These are phyloP conservation scores for Taxidea taxus DNA, from an alignment of 2,113 vertebrate species.

Conservation along the genomic window DNA sequence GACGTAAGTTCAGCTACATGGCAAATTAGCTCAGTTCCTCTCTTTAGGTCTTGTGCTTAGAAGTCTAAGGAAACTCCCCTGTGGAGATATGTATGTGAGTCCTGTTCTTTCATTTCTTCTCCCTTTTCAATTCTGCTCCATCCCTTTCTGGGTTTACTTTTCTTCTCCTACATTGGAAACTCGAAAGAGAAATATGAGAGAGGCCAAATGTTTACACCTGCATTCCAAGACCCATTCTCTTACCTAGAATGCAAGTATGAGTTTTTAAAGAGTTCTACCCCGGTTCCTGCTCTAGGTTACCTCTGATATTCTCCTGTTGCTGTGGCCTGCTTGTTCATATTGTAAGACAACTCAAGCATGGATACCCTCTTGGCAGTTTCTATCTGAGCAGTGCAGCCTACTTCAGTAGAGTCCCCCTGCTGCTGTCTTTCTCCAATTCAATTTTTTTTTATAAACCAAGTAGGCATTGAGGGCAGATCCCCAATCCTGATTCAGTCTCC, in stretches of 20 bases:
- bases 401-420: accelerated
- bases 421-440: neutral
- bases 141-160: neutral
- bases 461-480: neutral
- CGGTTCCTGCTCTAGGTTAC: neutral
- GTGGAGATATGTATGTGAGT: neutral
- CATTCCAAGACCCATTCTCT: neutral
- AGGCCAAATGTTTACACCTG: neutral
- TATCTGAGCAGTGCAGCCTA: neutral
- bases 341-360: neutral
- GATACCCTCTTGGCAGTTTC: neutral
- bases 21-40: neutral
- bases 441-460: neutral
- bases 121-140: neutral
- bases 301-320: neutral
- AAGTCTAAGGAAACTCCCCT: neutral
- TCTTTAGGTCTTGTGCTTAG: neutral
- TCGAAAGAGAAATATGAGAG: neutral
- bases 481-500: neutral
- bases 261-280: neutral
- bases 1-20: neutral
- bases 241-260: neutral
- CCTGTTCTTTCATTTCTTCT: neutral
- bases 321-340: neutral
- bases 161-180: neutral